These are phyloP conservation scores for Drosophila varians DNA, from an alignment of 1,140 invertebrate species.

Conservation along the genomic window DNA sequence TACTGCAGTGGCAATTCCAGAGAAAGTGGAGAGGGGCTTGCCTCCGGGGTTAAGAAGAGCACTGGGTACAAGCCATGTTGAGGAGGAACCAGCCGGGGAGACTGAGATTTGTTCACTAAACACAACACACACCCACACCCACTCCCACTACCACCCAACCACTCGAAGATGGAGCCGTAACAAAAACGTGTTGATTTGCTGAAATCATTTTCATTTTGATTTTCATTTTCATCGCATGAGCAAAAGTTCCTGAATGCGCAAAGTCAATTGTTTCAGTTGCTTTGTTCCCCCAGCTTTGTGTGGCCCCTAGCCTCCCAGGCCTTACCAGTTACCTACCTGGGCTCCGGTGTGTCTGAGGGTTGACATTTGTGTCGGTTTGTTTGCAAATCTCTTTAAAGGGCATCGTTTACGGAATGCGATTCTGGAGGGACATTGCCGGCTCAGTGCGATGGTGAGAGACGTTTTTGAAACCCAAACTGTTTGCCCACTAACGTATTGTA, in stretches of 20 bases:
- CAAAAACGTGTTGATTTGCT: constrained; percentile 62
- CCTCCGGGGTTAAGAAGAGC: no score
- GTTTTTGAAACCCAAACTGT: background rate
- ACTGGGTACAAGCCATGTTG: no score
- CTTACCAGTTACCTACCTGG: no score
- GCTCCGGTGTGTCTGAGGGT: background rate
- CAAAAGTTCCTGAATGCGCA: constrained; percentile 28
- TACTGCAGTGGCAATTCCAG: constrained; percentile 30
- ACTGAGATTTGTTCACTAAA: constrained; percentile 27
- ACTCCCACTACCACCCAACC: background rate
- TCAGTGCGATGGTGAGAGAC: no score
- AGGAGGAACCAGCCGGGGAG: background rate
- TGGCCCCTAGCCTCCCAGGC: no score
- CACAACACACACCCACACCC: no score
- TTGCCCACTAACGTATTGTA: no score
- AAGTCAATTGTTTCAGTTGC: constrained; percentile 44
- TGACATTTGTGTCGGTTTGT: background rate
- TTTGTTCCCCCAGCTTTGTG: constrained; percentile 6
- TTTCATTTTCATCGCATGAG: constrained; percentile 26
- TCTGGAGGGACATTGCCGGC: no score
- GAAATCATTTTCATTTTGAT: constrained; percentile 48
- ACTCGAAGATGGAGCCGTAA: constrained; percentile 6
- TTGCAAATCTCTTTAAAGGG: background rate
- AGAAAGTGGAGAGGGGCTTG: background rate
- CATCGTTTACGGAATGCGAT: no score